These are phyloP conservation scores for Chaenocephalus aceratus DNA, from an alignment of 2,113 vertebrate species.

Conservation along the genomic window DNA sequence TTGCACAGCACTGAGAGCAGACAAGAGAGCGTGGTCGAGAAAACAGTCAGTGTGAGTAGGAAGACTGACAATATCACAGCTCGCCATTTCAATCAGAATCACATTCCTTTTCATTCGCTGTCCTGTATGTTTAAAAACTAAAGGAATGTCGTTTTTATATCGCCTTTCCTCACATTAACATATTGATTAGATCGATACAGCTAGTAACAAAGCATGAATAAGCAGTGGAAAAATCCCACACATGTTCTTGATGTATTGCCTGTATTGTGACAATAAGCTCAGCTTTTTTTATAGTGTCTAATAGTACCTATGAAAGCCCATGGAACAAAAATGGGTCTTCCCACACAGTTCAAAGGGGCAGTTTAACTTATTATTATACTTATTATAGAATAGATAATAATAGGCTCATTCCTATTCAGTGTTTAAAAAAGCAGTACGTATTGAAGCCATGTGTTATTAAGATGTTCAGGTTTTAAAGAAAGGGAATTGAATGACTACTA, in stretches of 20 bases:
- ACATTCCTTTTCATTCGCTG: constrained; percentile 28
- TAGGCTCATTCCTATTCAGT: constrained; percentile 10
- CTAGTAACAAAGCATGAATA: not conserved
- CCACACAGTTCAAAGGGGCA: not conserved
- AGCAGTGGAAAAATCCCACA: not conserved
- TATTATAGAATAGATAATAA: constrained; percentile 16
- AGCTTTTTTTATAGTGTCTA: not conserved
- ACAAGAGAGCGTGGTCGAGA: constrained; percentile 69
- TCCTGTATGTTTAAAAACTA: not conserved
- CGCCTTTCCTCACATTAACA: not conserved
- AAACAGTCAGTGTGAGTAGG: constrained; percentile 70
- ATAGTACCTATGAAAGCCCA: not conserved
- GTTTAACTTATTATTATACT: not conserved
- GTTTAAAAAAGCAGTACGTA: constrained; percentile 5
- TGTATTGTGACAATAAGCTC: not conserved
- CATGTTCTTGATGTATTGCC: not conserved
- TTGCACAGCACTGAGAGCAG: constrained; percentile 48
- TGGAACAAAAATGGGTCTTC: not conserved
- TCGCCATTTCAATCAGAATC: constrained; percentile 45
- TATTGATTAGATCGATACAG: not conserved
- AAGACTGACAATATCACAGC: constrained; percentile 55
- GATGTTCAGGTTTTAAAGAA: not conserved
- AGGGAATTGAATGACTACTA: not conserved
- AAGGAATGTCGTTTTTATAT: not conserved
- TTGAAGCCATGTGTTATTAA: not conserved